Percentiles rank a stretch among this genome's conserved stretches.
Evolutionary conservation across 2,113 vertebrate genomes (phyloP).

Genomic region (Panthera tigris): DNA sequence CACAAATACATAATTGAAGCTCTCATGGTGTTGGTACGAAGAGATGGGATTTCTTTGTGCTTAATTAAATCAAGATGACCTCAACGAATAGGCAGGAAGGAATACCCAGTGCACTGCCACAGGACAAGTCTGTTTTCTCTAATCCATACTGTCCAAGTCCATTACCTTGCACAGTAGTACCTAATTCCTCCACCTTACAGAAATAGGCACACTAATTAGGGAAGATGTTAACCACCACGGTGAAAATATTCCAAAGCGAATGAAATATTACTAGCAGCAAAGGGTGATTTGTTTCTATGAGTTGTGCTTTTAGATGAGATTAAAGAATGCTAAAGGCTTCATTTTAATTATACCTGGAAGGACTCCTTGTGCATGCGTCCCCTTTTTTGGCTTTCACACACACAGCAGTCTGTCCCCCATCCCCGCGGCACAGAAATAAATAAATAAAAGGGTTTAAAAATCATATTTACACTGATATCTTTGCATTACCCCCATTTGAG

Average conservation of each 20-base stretch:
- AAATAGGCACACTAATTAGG: slow-evolving; percentile 81
- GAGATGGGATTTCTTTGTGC: neutral
- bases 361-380: slow-evolving; percentile 56
- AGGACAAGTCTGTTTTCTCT: slow-evolving; percentile 76
- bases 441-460: slow-evolving; percentile 63
- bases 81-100: slow-evolving; percentile 57
- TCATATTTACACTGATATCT: slow-evolving; percentile 55
- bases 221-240: slow-evolving; percentile 81
- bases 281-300: slow-evolving; percentile 82
- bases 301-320: slow-evolving; percentile 81
- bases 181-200: slow-evolving; percentile 84
- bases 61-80: neutral
- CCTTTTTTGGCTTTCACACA: neutral
- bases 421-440: slow-evolving; percentile 50
- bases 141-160: slow-evolving; percentile 82
- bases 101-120: slow-evolving; percentile 42
- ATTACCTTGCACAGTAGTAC: slow-evolving; percentile 78
- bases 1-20: neutral
- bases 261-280: slow-evolving; percentile 86
- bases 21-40: neutral
- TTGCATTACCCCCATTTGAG: slow-evolving; percentile 65
- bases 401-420: neutral
- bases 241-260: slow-evolving; percentile 84
- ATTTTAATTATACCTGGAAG: slow-evolving; percentile 82
- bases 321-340: slow-evolving; percentile 75